Conservation (phyloP, 1,140 invertebrate species). For the Drosophila bocki region DNA sequence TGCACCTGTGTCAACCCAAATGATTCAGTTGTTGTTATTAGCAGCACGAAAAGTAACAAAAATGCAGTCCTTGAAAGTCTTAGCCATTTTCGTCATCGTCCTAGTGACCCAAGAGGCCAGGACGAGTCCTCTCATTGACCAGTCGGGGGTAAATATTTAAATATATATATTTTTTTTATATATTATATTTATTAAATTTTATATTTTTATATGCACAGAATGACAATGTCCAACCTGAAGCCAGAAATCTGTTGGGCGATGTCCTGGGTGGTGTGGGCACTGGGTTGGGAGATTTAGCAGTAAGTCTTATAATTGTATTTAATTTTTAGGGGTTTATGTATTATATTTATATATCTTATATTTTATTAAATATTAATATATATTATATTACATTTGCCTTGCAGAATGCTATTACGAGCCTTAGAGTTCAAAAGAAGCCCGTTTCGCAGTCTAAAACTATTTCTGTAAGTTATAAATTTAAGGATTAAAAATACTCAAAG, state of each 20-base stretch:
- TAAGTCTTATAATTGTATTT: neutral
- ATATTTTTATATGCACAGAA: slow-evolving; percentile 14
- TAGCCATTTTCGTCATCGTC: slow-evolving; percentile 16
- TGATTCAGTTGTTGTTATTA: slow-evolving; percentile 32
- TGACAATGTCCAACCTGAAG: slow-evolving; percentile 30
- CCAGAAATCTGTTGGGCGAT: slow-evolving; percentile 41
- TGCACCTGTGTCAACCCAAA: neutral
- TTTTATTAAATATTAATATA: no score
- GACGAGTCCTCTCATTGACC: slow-evolving; percentile 30
- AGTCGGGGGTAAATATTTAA: neutral
- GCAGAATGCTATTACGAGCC: slow-evolving; percentile 48
- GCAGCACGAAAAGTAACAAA: slow-evolving; percentile 16
- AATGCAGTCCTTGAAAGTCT: slow-evolving; percentile 33
- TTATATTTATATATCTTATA: no score
- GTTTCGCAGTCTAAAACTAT: slow-evolving; percentile 17
- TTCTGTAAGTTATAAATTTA: slow-evolving; percentile 32
- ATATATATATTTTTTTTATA: neutral
- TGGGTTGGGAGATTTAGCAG: slow-evolving; percentile 45
- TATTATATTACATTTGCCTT: neutral
- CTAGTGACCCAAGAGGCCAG: slow-evolving; percentile 22
- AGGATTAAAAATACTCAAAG: no score
- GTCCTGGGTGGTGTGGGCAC: slow-evolving; percentile 34
- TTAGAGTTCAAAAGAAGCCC: slow-evolving; percentile 14
- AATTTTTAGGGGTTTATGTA: no score
- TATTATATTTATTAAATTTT: slow-evolving; percentile 2